Evolutionary conservation across 2,113 vertebrate species (phyloP).

Genomic region (Engystomops pustulosus): DNA sequence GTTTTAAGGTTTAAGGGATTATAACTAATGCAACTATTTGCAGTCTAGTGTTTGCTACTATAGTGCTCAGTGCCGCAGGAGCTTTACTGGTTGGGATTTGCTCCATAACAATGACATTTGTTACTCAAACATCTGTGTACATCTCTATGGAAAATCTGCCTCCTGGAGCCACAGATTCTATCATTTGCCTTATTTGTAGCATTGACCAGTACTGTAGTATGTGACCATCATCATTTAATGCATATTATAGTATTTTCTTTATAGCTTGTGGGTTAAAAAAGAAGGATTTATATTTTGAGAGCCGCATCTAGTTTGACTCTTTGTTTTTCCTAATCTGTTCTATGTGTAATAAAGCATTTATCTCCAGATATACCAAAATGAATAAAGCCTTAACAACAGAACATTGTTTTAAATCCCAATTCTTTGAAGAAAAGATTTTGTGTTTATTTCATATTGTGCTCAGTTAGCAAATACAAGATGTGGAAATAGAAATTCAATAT

Average conservation of each 20-base stretch:
- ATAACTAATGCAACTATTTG: too few species aligned
- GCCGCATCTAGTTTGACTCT: not conserved
- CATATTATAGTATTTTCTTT: not conserved
- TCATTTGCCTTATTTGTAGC: not conserved
- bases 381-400: not conserved
- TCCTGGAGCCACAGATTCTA: not conserved
- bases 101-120: constrained; percentile 18
- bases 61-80: constrained; percentile 21
- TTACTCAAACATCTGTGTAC: constrained; percentile 25
- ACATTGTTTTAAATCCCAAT: too few species aligned
- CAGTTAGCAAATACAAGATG: too few species aligned
- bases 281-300: not conserved
- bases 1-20: not conserved
- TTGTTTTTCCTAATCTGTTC: not conserved
- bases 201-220: too few species aligned
- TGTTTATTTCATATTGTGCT: too few species aligned
- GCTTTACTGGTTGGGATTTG: not conserved
- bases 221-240: not conserved
- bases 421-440: not conserved
- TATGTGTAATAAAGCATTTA: not conserved
- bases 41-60: constrained; percentile 17
- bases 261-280: not conserved
- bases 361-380: not conserved
- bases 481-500: too few species aligned
- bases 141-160: not conserved